These are phyloP conservation scores for Amphiura filiformis DNA, from an alignment of 35 echinoderm and acorn worm genomes.

Conservation along the genomic window DNA sequence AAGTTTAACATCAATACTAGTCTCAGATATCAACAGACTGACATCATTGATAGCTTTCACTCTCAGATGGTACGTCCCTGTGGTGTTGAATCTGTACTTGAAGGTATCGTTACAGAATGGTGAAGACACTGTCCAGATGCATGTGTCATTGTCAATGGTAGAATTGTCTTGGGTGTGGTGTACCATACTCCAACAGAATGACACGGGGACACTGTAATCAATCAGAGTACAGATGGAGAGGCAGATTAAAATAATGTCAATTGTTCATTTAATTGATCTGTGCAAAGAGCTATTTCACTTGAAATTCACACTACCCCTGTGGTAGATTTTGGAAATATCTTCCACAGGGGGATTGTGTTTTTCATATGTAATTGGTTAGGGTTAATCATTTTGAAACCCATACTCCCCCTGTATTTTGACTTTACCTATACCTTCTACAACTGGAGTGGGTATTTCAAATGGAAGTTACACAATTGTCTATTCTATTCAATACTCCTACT, in stretches of 20 bases:
- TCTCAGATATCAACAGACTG: slow-evolving; percentile 22
- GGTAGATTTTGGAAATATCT: too few relatives aligned
- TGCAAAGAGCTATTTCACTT: too few relatives aligned
- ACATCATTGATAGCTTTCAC: slow-evolving; percentile 64
- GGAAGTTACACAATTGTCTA: too few relatives aligned
- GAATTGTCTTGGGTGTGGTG: neutral
- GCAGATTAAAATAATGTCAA: neutral
- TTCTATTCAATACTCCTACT: too few relatives aligned
- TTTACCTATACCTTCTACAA: too few relatives aligned
- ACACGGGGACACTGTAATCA: slow-evolving; percentile 37
- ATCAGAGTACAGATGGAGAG: neutral
- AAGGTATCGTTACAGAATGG: slow-evolving; percentile 15
- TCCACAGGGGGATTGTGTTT: too few relatives aligned
- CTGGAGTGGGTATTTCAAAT: too few relatives aligned
- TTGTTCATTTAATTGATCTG: too few relatives aligned
- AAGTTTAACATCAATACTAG: neutral
- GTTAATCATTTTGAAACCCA: too few relatives aligned
- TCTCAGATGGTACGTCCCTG: slow-evolving; percentile 34
- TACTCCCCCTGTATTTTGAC: too few relatives aligned
- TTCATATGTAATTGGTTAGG: too few relatives aligned
- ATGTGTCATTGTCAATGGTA: slow-evolving; percentile 23
- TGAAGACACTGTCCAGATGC: neutral
- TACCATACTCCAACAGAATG: slow-evolving; percentile 28
- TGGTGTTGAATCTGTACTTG: slow-evolving; percentile 43
- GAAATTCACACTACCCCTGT: too few relatives aligned